Percentiles rank a stretch among this genome's conserved stretches.
Evolutionary conservation across 23 tunicate genomes (phyloP).

Genomic region (Halocynthia aurantium): DNA sequence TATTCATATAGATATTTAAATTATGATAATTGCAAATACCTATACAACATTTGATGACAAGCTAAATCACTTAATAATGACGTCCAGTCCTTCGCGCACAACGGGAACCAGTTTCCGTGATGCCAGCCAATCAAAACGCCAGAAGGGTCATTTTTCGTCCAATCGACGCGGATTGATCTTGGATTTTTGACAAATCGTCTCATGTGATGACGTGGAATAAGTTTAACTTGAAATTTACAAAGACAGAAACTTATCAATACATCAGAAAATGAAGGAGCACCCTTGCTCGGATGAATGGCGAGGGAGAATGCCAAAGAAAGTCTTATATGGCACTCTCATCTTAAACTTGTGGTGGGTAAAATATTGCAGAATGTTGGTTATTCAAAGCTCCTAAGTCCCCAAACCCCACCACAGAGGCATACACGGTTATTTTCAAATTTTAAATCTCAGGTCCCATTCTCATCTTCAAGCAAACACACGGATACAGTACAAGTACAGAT

Average conservation of each 20-base stretch:
- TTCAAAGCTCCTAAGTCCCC: too few species aligned
- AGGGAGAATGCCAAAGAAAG: too few species aligned
- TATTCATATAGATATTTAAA: not conserved
- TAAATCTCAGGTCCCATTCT: too few species aligned
- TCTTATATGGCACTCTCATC: too few species aligned
- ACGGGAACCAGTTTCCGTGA: constrained; percentile 34
- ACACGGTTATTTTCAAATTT: too few species aligned
- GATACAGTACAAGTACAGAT: not conserved
- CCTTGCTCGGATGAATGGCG: too few species aligned
- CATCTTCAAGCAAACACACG: too few species aligned
- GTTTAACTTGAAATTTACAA: constrained; percentile 17
- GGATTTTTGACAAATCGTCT: not conserved
- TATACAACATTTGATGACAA: constrained; percentile 64
- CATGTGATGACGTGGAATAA: constrained; percentile 7
- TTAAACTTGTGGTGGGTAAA: too few species aligned
- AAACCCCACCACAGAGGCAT: too few species aligned
- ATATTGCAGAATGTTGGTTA: too few species aligned
- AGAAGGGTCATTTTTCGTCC: not conserved
- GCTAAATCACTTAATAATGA: constrained; percentile 34
- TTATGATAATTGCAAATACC: constrained; percentile 16
- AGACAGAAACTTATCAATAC: too few species aligned
- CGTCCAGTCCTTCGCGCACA: constrained; percentile 65
- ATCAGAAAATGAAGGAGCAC: too few species aligned
- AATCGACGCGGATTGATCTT: not conserved
- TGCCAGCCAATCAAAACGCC: constrained; percentile 6